Percentiles rank a stretch among this genome's conserved stretches.
Evolutionary conservation across 2,888 invertebrate species (phyloP).

Genomic region (Stramonita haemastoma): DNA sequence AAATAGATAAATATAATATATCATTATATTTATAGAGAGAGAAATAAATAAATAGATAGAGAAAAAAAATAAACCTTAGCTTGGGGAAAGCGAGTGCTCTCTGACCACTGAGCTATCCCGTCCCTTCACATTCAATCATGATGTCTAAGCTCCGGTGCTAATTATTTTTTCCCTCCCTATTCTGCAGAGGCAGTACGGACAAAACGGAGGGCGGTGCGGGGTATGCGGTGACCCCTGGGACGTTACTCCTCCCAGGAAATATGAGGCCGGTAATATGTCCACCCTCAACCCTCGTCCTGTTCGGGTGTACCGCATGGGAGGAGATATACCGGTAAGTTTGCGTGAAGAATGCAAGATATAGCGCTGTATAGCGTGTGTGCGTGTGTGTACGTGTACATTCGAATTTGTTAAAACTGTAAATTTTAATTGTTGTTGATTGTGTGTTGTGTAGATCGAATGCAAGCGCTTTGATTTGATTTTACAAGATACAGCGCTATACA

Average conservation of each 20-base stretch:
- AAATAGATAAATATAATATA: no score
- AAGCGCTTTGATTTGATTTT: no score
- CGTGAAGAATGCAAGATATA: no score
- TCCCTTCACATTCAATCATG: not conserved
- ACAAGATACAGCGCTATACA: no score
- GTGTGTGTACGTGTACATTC: not conserved
- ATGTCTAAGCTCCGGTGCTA: not conserved
- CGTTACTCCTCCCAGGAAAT: constrained; percentile 34
- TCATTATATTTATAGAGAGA: no score
- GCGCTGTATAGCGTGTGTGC: not conserved
- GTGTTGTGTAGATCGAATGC: no score
- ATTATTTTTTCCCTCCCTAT: not conserved
- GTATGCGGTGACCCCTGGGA: constrained; percentile 43
- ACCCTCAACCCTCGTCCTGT: constrained; percentile 43
- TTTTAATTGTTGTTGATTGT: no score
- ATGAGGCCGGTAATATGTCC: constrained; percentile 40
- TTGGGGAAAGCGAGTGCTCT: no score
- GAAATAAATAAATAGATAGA: no score
- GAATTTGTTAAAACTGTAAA: no score
- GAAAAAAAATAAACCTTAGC: no score
- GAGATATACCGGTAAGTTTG: constrained; percentile 37
- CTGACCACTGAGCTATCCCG: no score
- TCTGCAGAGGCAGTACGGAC: constrained; percentile 36
- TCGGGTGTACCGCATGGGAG: constrained; percentile 34
- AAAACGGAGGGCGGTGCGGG: constrained; percentile 42